phyloP scores from a whole-genome alignment of 2,888 invertebrate genomes.

The Pollenia amentaria region DNA sequence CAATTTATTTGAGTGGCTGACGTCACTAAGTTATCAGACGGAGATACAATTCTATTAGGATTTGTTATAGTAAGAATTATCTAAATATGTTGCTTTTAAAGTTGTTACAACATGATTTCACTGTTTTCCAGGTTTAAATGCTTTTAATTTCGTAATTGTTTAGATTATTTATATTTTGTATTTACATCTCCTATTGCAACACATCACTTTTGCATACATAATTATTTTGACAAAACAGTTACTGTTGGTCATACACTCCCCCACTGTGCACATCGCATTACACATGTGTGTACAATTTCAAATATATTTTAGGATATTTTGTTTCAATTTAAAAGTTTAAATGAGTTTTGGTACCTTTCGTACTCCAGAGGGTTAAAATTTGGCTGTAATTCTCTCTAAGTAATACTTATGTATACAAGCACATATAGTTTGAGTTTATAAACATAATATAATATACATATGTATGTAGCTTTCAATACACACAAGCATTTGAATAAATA shows the following conservation, averaged over 20 bases:
- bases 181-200: not conserved
- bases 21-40: no score
- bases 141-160: no score
- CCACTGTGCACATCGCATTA: not conserved
- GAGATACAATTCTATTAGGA: no score
- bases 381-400: conserved; percentile 20
- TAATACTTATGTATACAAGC: not conserved
- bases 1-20: no score
- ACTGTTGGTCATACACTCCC: not conserved
- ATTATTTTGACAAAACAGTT: conserved; percentile 40
- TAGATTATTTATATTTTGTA: no score
- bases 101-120: no score
- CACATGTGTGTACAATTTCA: not conserved
- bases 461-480: not conserved
- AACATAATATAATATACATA: conserved; percentile 5
- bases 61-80: no score
- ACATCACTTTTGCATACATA: conserved; percentile 1
- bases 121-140: no score
- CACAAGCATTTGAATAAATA: not conserved
- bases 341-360: conserved; percentile 77
- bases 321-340: conserved; percentile 82
- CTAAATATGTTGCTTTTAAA: no score
- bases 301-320: conserved; percentile 75
- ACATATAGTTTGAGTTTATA: conserved; percentile 18
- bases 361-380: conserved; percentile 55